Base-by-base conservation (phyloP, 2,113 vertebrate species). In the Tragelaphus strepsiceros region DNA sequence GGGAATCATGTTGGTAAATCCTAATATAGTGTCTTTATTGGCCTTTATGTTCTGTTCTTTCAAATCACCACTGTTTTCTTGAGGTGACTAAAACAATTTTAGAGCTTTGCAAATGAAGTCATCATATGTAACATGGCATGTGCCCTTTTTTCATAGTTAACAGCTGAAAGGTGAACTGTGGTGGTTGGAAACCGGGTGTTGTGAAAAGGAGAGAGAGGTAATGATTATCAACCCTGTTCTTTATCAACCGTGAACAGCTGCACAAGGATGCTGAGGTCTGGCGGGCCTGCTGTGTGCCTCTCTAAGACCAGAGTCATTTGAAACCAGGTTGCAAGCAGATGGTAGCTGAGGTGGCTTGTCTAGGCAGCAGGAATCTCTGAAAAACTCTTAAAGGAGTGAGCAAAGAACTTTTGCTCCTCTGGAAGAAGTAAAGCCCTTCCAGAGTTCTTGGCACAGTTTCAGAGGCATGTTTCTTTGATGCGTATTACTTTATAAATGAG, bases 191-290 rank as follows among this genome's bases (percentile, higher is more conserved):
- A 61, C 51, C 0, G 0, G 14, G 7, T 61, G 4, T 64, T 91
- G 1, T 43, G 17, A 94, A 85, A 78, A 28, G 43, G 17, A 59
- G 24, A 56, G 19, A 83, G 17, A 53, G 17, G 67, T 39, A 61
- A n/a, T 1, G 24, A 17, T 43, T 61, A 61, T 94, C 90, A 90
- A 61, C 54, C 97, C 82, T 97, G 83, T 92, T 98, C 61, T 39
- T 98, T 97, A 95, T 98, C 94, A 96, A 78, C 85, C 59, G 61
- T 62, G 94, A 98, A 81, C 95, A 97, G 95, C 92, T 98, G 97
- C 97, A 64, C 16, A 85, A 90, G 93, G 88, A 96, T 94, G 74
- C 59, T 77, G 51, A 87, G 96, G 98, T 85, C 61, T 96, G 77
- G 64, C 2, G 1, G 71, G 58, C 95, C 93, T 81, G 71, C 96